Percentiles rank a stretch among this genome's conserved stretches.
phyloP scores from a whole-genome alignment of 2,888 invertebrate species.

The Drosophila mettleri region DNA sequence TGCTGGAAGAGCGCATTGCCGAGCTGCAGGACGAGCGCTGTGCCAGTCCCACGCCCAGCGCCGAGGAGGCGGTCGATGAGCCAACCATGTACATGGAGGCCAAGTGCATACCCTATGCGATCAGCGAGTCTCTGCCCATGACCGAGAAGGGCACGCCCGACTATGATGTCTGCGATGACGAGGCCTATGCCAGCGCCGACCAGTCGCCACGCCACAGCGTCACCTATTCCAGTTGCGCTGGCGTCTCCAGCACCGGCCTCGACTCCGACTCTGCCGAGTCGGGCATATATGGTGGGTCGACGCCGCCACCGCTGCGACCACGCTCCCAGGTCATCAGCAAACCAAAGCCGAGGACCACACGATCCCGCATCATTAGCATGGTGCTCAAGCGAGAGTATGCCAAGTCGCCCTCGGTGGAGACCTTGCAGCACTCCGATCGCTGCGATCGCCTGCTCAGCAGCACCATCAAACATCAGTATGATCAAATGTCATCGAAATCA shows the following conservation, averaged over 20 bases:
- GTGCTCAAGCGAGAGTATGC: constrained; percentile 70
- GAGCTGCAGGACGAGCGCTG: constrained; percentile 42
- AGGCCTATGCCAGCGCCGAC: constrained; percentile 58
- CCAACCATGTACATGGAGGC: constrained; percentile 58
- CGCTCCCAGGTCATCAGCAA: constrained; percentile 53
- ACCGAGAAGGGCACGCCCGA: background rate
- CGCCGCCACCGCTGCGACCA: constrained; percentile 44
- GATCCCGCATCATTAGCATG: constrained; percentile 76
- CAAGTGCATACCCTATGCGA: constrained; percentile 64
- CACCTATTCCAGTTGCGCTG: constrained; percentile 61
- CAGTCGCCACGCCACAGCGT: constrained; percentile 62
- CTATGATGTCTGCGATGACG: constrained; percentile 65
- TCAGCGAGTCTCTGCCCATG: constrained; percentile 28
- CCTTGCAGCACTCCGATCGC: constrained; percentile 23
- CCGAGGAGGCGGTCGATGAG: constrained; percentile 67
- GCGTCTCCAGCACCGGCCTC: constrained; percentile 21
- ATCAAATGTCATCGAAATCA: constrained; percentile 34
- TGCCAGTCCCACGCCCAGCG: constrained; percentile 62
- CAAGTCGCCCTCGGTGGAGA: constrained; percentile 32
- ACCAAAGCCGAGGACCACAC: constrained; percentile 55
- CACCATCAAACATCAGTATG: constrained; percentile 38
- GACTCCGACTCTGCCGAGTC: constrained; percentile 57
- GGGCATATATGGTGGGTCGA: constrained; percentile 28
- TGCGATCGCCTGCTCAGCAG: constrained; percentile 51
- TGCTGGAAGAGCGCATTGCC: constrained; percentile 40